Conservation (phyloP, 1,140 invertebrate genomes). For the Sarcophaga peregrina region DNA sequence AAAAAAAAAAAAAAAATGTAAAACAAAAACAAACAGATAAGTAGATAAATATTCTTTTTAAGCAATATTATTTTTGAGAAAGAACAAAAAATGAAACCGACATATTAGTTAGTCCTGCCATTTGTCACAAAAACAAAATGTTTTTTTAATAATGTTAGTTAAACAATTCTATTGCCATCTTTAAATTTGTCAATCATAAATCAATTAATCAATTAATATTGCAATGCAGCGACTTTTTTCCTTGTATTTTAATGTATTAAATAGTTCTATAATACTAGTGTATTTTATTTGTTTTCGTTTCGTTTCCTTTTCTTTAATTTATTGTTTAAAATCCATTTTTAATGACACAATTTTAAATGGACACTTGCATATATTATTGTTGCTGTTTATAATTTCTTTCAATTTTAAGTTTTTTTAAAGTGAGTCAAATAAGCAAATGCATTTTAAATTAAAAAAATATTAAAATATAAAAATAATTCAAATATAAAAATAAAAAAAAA, state of each 20-base stretch:
- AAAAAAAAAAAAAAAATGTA: background rate
- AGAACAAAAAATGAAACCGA: too few species aligned
- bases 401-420: slow-evolving; percentile 45
- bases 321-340: slow-evolving; percentile 37
- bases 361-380: slow-evolving; percentile 20
- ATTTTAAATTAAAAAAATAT: slow-evolving; percentile 42
- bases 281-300: slow-evolving; percentile 32
- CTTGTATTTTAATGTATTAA: slow-evolving; percentile 18
- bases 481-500: slow-evolving; percentile 17
- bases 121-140: slow-evolving; percentile 21
- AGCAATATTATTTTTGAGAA: slow-evolving; percentile 31
- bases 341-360: background rate
- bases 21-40: background rate
- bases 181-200: slow-evolving; percentile 5
- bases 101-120: slow-evolving; percentile 23
- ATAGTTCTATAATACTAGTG: slow-evolving; percentile 16
- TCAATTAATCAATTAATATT: background rate
- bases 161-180: slow-evolving; percentile 12
- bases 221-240: slow-evolving; percentile 16
- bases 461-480: slow-evolving; percentile 31
- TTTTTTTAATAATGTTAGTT: background rate
- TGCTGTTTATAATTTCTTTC: slow-evolving; percentile 37
- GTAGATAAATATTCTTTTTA: slow-evolving; percentile 8
- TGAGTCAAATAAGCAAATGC: slow-evolving; percentile 44
- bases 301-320: slow-evolving; percentile 34